Percentiles rank a stretch among this genome's conserved stretches.
These are phyloP conservation scores for Diaphora mendica DNA, from an alignment of 2,888 invertebrate species.

Conservation along the genomic window DNA sequence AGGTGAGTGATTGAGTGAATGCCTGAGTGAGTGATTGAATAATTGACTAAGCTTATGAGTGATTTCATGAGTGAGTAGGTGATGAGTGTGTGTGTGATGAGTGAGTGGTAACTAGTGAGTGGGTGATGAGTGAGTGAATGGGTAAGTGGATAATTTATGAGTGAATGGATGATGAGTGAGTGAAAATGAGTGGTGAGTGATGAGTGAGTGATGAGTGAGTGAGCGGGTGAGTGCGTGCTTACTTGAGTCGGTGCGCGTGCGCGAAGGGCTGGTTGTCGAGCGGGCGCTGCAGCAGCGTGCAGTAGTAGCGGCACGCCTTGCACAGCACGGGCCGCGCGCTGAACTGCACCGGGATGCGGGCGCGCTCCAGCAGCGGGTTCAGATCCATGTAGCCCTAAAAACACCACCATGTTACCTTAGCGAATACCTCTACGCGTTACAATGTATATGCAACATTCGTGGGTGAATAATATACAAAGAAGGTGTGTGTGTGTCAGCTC, in stretches of 20 bases:
- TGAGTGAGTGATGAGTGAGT: too few species aligned
- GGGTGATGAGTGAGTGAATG: not conserved
- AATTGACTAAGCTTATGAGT: too few species aligned
- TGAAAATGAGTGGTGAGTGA: not conserved
- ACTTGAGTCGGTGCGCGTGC: constrained; percentile 72
- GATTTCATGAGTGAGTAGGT: not conserved
- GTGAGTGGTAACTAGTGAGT: not conserved
- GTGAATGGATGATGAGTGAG: not conserved
- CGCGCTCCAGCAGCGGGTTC: constrained; percentile 86
- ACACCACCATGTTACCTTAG: not conserved
- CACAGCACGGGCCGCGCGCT: constrained; percentile 91
- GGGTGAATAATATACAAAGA: too few species aligned
- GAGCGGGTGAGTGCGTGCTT: constrained; percentile 32
- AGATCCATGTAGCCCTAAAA: constrained; percentile 83
- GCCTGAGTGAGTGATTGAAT: not conserved
- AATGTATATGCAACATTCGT: too few species aligned
- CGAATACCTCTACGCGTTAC: too few species aligned
- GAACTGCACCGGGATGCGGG: constrained; percentile 90
- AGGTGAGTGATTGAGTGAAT: not conserved
- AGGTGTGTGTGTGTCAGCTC: too few species aligned
- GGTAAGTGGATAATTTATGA: too few species aligned
- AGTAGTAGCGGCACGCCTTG: constrained; percentile 93
- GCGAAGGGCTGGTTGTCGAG: constrained; percentile 86
- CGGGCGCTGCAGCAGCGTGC: constrained; percentile 89
- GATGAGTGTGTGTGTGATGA: not conserved